Percentiles rank a stretch among this genome's conserved stretches.
These are phyloP conservation scores for Neodon shergylaensis DNA, from an alignment of 2,113 vertebrate species.

Conservation along the genomic window DNA sequence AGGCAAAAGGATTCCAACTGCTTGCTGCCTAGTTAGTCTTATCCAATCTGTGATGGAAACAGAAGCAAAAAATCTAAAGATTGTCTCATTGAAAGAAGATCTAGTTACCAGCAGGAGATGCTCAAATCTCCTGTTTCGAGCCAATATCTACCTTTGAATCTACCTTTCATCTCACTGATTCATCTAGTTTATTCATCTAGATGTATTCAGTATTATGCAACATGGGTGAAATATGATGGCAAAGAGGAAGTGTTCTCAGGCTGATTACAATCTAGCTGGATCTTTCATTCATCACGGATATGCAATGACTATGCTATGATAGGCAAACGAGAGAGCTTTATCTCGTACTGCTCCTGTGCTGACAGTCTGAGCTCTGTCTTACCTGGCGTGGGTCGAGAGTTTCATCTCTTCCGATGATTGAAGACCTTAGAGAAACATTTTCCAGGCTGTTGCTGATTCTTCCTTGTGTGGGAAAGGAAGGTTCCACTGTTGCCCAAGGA, in stretches of 20 bases:
- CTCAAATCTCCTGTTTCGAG: background rate
- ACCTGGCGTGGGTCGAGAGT: background rate
- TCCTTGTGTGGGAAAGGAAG: background rate
- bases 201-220: background rate
- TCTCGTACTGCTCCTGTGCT: background rate
- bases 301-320: background rate
- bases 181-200: background rate
- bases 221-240: background rate
- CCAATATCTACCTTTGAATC: background rate
- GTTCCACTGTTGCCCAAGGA: background rate
- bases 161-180: background rate
- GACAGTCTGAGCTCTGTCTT: background rate
- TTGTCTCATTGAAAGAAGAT: background rate
- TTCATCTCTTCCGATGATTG: background rate
- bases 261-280: background rate
- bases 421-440: background rate
- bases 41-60: background rate
- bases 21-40: background rate
- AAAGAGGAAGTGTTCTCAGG: constrained; percentile 9
- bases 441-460: background rate
- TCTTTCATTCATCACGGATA: background rate
- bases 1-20: background rate
- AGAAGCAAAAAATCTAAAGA: background rate
- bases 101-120: background rate
- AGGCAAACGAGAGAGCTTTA: background rate